These are phyloP conservation scores for Elanoides forficatus DNA, from an alignment of 2,113 vertebrate species.

Conservation along the genomic window DNA sequence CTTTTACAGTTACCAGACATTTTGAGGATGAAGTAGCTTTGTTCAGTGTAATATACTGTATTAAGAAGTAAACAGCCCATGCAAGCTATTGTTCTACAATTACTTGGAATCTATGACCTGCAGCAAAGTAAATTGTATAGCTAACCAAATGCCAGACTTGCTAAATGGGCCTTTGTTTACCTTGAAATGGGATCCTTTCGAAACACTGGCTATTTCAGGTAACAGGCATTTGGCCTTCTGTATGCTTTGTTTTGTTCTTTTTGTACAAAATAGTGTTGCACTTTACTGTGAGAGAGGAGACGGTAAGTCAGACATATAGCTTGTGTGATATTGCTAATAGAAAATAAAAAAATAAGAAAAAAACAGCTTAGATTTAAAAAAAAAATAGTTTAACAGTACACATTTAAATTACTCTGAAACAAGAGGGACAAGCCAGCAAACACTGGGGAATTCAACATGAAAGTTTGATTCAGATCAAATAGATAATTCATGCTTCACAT, in stretches of 20 bases:
- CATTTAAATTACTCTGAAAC: not conserved
- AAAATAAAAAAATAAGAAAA: not conserved
- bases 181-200: constrained; percentile 23
- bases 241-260: not conserved
- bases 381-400: not conserved
- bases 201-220: not conserved
- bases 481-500: constrained; percentile 12
- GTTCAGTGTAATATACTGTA: not conserved
- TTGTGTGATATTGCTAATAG: not conserved
- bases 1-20: not conserved
- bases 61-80: constrained; percentile 10
- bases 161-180: constrained; percentile 53
- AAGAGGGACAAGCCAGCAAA: not conserved
- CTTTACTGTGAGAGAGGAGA: not conserved
- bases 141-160: not conserved
- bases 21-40: not conserved
- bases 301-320: not conserved
- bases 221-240: not conserved
- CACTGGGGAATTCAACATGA: not conserved
- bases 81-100: not conserved
- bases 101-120: constrained; percentile 28
- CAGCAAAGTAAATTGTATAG: constrained; percentile 20
- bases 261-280: not conserved
- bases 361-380: not conserved
- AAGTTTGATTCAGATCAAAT: constrained; percentile 12